A percentile compares a stretch with the other conserved stretches of the same genome.
These are phyloP conservation scores for Chloebia gouldiae DNA, from an alignment of 2,113 vertebrate genomes.

Conservation along the genomic window DNA sequence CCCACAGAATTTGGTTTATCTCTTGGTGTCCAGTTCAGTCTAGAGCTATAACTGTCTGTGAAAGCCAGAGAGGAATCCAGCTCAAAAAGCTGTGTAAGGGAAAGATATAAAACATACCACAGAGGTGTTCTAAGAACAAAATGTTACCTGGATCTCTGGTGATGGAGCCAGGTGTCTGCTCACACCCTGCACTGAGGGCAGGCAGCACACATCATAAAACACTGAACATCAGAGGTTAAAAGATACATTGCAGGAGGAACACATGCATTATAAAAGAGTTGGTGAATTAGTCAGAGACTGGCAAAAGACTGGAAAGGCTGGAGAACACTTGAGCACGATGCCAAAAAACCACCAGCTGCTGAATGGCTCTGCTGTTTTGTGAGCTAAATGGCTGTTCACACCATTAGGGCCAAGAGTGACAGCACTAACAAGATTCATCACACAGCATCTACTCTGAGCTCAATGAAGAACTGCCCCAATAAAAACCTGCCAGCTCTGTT, in stretches of 20 bases:
- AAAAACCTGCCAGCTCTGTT: conserved; percentile 37
- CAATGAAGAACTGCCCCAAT: conserved; percentile 45
- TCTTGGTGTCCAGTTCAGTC: background rate
- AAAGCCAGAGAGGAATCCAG: background rate
- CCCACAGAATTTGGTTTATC: background rate
- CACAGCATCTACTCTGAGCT: conserved; percentile 46
- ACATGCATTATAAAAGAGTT: background rate
- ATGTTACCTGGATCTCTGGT: background rate
- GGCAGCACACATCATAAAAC: background rate
- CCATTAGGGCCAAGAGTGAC: conserved; percentile 36
- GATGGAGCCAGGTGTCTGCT: background rate
- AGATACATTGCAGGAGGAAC: background rate
- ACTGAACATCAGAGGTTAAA: background rate
- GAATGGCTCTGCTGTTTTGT: background rate
- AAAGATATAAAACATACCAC: background rate
- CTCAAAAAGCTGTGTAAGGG: background rate
- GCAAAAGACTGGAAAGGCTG: background rate
- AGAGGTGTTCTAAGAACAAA: background rate
- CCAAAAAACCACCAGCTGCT: background rate
- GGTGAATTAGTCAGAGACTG: background rate
- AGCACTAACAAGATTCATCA: conserved; percentile 53
- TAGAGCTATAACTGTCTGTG: background rate
- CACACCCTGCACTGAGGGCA: background rate
- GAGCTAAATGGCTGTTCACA: background rate
- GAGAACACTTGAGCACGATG: background rate